Evolutionary conservation across 2,888 invertebrate species (phyloP), one percentile per base, ranked within the genome.

Genomic region (Calephelis perditalis): DNA sequence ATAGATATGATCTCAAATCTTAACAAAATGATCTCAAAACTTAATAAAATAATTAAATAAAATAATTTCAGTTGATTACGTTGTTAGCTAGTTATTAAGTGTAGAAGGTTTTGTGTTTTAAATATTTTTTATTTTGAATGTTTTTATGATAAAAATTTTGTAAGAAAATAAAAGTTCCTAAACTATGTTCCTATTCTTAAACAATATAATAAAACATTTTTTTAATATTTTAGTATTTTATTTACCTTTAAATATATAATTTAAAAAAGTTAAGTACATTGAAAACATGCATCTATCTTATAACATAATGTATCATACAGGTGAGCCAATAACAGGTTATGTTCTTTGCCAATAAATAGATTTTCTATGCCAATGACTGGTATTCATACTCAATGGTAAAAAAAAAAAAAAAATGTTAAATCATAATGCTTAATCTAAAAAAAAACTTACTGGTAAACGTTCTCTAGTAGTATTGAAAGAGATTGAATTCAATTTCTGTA

Each of bases 131-230:
- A 9, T 45, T 45, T 45, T 45, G 43, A 43, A 43, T 45, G 10
- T 45, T 45, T 9, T 45, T 45, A 45, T 45, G 5, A 45, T 11
- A 9, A 45, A 45, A 9, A 45, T 1, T 3, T 45, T 45, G 45
- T 45, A 45, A 45, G 45, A 45, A 45, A 45, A 45, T 43, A 43
- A 45, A 45, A 45, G 45, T 45, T 45, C 45, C 45, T 45, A 45
- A 45, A 45, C 10, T 45, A 45, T 45, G 45, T 45, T 45, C 7
- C 45, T 45, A 11, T 45, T 45, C 45, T 45, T 45, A 9, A 7
- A 45, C 7, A 45, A 45, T 45, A 45, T 45, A 5, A 45, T 45
- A 5, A 45, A 45, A 45, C 10, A 45, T 45, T 45, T 45, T 9
- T 9, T 45, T n/a, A 44, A 7, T 44, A 5, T 44, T 44, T 9